These are phyloP conservation scores for Struthio camelus DNA, from an alignment of 2,113 vertebrate species.

Conservation along the genomic window DNA sequence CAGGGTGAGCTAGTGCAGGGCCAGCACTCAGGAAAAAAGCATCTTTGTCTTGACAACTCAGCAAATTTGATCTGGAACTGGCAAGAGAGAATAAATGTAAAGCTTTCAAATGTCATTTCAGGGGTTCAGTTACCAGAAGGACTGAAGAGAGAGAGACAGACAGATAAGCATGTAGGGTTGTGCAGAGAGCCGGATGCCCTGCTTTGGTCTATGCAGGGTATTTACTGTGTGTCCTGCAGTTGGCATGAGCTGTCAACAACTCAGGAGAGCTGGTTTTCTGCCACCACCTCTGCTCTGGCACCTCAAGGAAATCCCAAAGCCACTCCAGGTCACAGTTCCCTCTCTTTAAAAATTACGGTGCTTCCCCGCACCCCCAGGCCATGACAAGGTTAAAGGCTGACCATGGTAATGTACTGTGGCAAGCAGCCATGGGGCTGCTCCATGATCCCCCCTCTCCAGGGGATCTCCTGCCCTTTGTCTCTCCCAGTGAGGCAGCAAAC, in stretches of 20 bases:
- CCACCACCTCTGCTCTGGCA: not conserved
- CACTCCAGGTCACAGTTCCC: not conserved
- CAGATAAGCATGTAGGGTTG: not conserved
- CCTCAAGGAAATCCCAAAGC: slow-evolving; percentile 17
- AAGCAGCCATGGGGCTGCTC: not conserved
- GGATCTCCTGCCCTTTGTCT: not conserved
- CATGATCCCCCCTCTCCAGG: not conserved
- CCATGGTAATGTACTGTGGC: not conserved
- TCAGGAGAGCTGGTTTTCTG: slow-evolving; percentile 20
- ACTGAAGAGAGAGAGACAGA: not conserved
- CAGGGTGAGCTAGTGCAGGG: not conserved
- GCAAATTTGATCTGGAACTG: slow-evolving; percentile 41
- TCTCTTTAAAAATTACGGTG: not conserved
- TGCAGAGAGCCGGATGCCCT: not conserved
- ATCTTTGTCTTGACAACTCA: slow-evolving; percentile 32
- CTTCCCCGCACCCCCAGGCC: not conserved
- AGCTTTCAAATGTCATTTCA: slow-evolving; percentile 30
- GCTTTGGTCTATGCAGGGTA: not conserved
- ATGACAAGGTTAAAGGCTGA: not conserved
- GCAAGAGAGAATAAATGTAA: not conserved
- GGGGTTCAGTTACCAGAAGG: not conserved
- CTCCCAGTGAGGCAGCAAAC: not conserved
- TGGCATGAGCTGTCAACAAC: slow-evolving; percentile 28
- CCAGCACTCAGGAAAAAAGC: slow-evolving; percentile 33
- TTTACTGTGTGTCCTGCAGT: slow-evolving; percentile 22